Conservation (phyloP, 2,113 vertebrate species). For the Notechis scutatus region DNA sequence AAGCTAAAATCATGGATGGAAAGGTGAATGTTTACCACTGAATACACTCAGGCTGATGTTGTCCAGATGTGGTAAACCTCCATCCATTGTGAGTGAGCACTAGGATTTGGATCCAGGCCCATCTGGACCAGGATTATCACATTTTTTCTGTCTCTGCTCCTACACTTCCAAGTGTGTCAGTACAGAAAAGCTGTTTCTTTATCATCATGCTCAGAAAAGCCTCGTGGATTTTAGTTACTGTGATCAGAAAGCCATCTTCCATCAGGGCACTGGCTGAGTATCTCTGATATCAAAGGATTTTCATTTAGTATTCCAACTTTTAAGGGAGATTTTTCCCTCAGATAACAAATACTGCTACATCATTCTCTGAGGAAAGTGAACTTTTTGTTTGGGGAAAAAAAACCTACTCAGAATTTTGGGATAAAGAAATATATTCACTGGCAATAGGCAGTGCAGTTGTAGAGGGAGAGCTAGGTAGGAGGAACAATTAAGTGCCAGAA, state of each 20-base stretch:
- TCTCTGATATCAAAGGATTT: not conserved
- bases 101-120: not conserved
- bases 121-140: not conserved
- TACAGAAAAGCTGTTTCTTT: not conserved
- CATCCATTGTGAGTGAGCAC: not conserved
- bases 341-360: not conserved
- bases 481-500: not conserved
- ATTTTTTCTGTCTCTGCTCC: not conserved
- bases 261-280: not conserved
- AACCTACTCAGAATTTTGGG: not conserved
- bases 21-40: constrained; percentile 74
- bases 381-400: not conserved
- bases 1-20: constrained; percentile 74
- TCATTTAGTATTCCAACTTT: not conserved
- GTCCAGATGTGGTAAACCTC: not conserved
- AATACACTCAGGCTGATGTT: not conserved
- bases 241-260: not conserved
- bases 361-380: not conserved
- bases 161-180: not conserved
- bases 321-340: not conserved
- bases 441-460: not conserved
- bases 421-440: not conserved
- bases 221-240: not conserved
- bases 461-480: not conserved
- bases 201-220: not conserved